Base-by-base conservation (phyloP, 37 sponge, comb jelly and placozoan species). In the Halichondria panicea region DNA sequence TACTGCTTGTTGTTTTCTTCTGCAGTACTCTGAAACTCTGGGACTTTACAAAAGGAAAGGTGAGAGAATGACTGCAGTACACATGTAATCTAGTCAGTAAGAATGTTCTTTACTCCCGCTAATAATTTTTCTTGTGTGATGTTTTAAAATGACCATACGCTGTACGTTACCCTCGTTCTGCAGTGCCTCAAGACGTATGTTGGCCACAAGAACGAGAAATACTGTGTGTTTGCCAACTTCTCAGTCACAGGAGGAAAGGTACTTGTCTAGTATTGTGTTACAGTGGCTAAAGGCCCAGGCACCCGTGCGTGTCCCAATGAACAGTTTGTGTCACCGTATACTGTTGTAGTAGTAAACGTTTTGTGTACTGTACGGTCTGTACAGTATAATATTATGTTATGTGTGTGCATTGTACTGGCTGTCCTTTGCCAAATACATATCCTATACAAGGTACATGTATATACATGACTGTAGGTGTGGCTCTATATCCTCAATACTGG, bases 171-270 rank as follows among this genome's bases (percentile, higher is more conserved):
- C 66, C 22, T 64, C 27, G 6, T 52, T 3, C 31, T 74, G 7
- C 75, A 92, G 93, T 94, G 95, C 43, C 81, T 97, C 36, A 97
- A 97, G 66, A 85, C 87, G 13, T 97, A 97, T 71, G 81, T 86
- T 43, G 98, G 98, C 45, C 98, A 97, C 86, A 92, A 94, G 86
- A 97, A 97, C 79, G 90, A 88, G 18, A 97, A 94, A 55, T 97
- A 92, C 63, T 97, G 98, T 53, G 73, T 97, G 1, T 97, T 97
- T 76, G 89, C 98, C 35, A 97, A 94, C 76, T 97, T 97, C 75
- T 92, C 93, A n/a, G 98, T 97, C 25, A 97, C 98, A n/a, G 95
- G 98, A 34, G 98, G 97, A 54, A 95, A 95, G 93, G 73, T 72
- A 41, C 15, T 48, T 48, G 15, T 48, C 11, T 48, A 48, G 52